phyloP scores from a whole-genome alignment of 2,113 vertebrate genomes.

The Chloebia gouldiae region DNA sequence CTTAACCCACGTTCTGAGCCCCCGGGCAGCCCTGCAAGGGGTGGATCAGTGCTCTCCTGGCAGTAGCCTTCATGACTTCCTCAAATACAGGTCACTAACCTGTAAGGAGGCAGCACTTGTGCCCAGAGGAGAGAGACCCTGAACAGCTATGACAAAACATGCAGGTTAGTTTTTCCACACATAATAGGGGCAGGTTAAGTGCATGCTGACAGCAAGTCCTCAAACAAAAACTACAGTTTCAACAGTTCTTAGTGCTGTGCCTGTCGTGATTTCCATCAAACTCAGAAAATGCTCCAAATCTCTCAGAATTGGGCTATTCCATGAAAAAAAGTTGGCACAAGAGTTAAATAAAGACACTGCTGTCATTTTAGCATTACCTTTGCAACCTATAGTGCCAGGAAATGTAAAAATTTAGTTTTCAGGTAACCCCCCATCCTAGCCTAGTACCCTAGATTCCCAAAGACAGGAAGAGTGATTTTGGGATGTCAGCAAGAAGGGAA shows the following conservation, averaged over 20 bases:
- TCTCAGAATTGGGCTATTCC: neutral
- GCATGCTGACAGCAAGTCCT: neutral
- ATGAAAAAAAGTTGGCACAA: neutral
- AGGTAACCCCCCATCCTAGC: neutral
- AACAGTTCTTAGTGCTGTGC: neutral
- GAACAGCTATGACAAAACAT: neutral
- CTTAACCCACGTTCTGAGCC: neutral
- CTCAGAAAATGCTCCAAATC: neutral
- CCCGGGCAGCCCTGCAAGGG: accelerated
- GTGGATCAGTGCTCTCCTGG: neutral
- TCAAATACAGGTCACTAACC: no score
- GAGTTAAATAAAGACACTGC: neutral
- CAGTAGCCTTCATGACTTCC: neutral
- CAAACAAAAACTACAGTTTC: neutral
- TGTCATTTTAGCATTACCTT: neutral
- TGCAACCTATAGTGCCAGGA: neutral
- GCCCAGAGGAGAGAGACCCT: neutral
- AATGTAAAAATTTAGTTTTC: neutral
- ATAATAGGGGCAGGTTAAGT: neutral
- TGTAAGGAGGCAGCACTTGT: neutral
- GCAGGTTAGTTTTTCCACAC: neutral
- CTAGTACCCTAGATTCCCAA: neutral
- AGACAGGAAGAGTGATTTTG: neutral
- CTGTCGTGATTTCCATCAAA: neutral
- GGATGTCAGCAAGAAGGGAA: neutral